Base-by-base conservation (phyloP, 2,888 invertebrate species). In the Phyllotreta striolata region DNA sequence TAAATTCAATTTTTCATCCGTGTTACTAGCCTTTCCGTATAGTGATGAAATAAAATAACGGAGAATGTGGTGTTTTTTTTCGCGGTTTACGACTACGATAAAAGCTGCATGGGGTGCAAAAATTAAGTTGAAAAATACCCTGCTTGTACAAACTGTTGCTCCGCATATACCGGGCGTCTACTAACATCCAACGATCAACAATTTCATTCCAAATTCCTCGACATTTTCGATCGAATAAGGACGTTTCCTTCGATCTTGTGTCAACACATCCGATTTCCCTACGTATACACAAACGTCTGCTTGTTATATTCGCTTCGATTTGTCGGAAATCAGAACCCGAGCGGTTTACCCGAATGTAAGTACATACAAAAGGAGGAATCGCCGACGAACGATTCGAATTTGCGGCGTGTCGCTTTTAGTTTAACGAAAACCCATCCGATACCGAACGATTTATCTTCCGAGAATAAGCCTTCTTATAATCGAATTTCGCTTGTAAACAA, bases 1-100 rank as follows among this genome's bases (percentile, higher is more conserved):
- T 37, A 60, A 60, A 52, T 60, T 54, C 44, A 38, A 60, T 60
- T 60, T 59, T 60, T 60, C 44, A 44, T 60, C 40, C 43, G 8
- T 13, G 12, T 10, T 5, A 43, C 51, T 54, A 54, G 44, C 38
- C 37, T 56, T 46, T 46, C 10, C 6, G n/a, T 44, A 14, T 3
- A 41, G 35, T 35, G 43, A 44, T 55, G 44, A 43, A 34, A 55
- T 34, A 43, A 35, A 55, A 52, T 52, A 52, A 38, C 38, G 38
- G 14, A 38, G 39, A 38, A 38, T 14, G 39, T 52, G 52, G 37
- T 52, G n/a, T n/a, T n/a, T 38, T 24, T 47, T 38, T 51, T 38
- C 38, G 37, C 14, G 24, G 24, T 49, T 49, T 49, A 49, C 5
- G 49, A 6, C 35, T 8, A 12, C 7, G 24, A 47, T 47, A 47